Base-by-base conservation (phyloP, 2,797 vertebrate genomes). In the Tenualosa ilisha region DNA sequence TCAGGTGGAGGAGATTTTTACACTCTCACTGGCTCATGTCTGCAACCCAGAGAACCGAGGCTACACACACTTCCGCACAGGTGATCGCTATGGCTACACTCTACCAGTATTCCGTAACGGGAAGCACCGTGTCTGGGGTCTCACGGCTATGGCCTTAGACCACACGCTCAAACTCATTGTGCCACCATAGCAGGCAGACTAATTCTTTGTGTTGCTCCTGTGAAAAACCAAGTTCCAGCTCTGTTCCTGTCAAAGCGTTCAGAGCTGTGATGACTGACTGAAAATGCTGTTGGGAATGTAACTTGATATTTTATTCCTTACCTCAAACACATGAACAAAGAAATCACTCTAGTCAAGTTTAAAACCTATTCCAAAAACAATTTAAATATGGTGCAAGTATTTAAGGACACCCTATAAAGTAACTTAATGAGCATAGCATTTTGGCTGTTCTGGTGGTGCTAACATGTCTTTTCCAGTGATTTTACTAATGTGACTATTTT, bases 1-100 rank as follows among this genome's bases (percentile, higher is more conserved):
- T 3, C 89, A 98, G 97, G 97, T 98, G 46, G 97, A 97, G 17
- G 96, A 98, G 86, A 94, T 97, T 85, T 98, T 98, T 90, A 96
- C 94, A 0, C 51, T 98, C 89, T 94, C 97, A 0, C 86, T 98
- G 87, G 92, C 93, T 24, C 97, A 98, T 89, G 89, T 98, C 87
- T 96, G 96, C 81, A 91, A 91, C 56, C 93, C 93, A 0, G 90
- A 92, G 83, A 98, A 98, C 91, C 94, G 94, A 1, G 96, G 97
- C 82, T 99, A 98, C 87, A 99, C 97, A 2, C 93, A 97, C 89
- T 98, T 97, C 90, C 96, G 97, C 82, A 88, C 84, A 0, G 93
- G 91, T 0, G 93, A 94, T 3, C 94, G 90, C 84, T 97, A 96
- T 0, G 46, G 92, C 17, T 97, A 96, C 94, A 98, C 97, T 0